phyloP scores from a whole-genome alignment of 2,113 vertebrate genomes.

The Boulengeromyrus knoepffleri region DNA sequence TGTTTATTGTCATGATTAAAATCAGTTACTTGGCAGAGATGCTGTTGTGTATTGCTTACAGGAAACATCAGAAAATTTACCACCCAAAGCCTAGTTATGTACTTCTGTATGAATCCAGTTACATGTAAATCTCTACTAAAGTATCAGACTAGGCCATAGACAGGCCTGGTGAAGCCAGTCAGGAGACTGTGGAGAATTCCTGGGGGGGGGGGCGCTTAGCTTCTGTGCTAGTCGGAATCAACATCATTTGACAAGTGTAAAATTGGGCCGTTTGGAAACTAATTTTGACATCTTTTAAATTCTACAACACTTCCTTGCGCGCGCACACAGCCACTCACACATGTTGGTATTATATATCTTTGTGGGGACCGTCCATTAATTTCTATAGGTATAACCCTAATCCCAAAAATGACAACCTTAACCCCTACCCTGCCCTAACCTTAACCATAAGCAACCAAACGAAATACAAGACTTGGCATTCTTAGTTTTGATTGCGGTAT shows the following conservation, averaged over 20 bases:
- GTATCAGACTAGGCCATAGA: background rate
- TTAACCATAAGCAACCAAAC: background rate
- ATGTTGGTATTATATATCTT: too few relatives aligned
- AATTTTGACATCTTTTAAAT: background rate
- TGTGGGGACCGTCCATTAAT: background rate
- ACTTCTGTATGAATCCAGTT: background rate
- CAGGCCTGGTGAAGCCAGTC: too few relatives aligned
- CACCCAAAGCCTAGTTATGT: background rate
- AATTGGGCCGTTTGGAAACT: background rate
- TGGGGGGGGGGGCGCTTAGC: too few relatives aligned
- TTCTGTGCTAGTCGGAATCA: too few relatives aligned
- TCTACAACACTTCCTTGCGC: background rate
- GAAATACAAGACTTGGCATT: background rate
- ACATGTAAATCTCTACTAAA: too few relatives aligned
- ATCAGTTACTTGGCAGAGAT: background rate
- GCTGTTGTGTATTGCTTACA: background rate
- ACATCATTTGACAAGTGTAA: too few relatives aligned
- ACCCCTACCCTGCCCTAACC: background rate
- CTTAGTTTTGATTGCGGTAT: background rate
- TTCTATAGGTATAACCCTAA: background rate
- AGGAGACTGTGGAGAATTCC: too few relatives aligned
- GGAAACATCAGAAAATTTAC: background rate
- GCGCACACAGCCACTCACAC: too few relatives aligned
- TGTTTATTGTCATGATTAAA: background rate
- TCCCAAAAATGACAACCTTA: background rate